A percentile compares a stretch with the other conserved stretches of the same genome.
Conservation (phyloP, 2,888 invertebrate species). For the Amphipyra tragopoginis region DNA sequence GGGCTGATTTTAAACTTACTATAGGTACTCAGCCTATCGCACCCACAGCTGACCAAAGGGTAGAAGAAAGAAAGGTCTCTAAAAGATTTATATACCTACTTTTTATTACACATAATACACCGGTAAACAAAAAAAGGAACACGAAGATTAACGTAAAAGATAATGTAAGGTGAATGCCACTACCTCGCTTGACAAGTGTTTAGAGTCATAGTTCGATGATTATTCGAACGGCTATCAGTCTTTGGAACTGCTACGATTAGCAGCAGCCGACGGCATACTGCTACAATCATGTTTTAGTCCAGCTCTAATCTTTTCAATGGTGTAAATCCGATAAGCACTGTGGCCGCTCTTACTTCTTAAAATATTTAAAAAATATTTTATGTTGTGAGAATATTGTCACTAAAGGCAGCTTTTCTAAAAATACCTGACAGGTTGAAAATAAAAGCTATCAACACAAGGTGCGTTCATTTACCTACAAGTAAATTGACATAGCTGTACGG, state of each 20-base stretch:
- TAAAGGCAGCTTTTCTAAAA: background rate
- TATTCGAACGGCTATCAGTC: too few species aligned
- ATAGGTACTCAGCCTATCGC: too few species aligned
- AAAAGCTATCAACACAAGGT: background rate
- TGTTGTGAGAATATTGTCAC: background rate
- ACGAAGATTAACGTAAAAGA: too few species aligned
- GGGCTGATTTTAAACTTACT: too few species aligned
- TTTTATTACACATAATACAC: too few species aligned
- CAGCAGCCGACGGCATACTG: background rate
- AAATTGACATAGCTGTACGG: background rate
- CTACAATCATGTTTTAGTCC: constrained; percentile 15
- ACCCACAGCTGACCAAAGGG: too few species aligned
- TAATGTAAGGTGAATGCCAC: too few species aligned
- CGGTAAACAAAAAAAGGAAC: too few species aligned
- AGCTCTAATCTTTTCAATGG: constrained; percentile 33
- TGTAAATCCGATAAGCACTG: constrained; percentile 31
- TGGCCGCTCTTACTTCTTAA: background rate
- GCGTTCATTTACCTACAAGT: background rate
- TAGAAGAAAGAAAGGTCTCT: too few species aligned
- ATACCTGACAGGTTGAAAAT: background rate
- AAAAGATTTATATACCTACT: too few species aligned
- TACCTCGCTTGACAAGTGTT: too few species aligned
- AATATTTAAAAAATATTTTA: constrained; percentile 7
- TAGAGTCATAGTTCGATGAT: too few species aligned
- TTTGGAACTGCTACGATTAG: background rate